A percentile compares a stretch with the other conserved stretches of the same genome.
phyloP scores from a whole-genome alignment of 2,113 vertebrate species.

The Leucoraja erinaceus region DNA sequence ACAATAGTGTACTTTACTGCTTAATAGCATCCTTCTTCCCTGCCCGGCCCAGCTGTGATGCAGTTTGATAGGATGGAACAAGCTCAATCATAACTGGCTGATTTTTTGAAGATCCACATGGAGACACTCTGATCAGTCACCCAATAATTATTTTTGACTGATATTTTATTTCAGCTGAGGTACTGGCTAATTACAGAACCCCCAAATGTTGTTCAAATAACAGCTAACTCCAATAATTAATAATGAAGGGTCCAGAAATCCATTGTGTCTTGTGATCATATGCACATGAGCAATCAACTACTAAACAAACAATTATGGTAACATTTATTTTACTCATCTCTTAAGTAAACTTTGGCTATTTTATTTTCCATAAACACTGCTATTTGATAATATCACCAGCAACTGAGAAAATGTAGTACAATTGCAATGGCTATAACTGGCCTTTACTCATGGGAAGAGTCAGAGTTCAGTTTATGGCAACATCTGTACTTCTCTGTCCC shows the following conservation, averaged over 20 bases:
- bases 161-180: neutral
- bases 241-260: neutral
- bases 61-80: neutral
- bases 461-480: too few relatives aligned
- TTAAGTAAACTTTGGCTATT: neutral
- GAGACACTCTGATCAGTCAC: neutral
- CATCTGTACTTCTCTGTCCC: neutral
- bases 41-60: neutral
- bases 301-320: neutral
- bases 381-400: neutral
- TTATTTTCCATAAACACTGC: neutral
- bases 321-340: neutral
- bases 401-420: too few relatives aligned
- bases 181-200: neutral
- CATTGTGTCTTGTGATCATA: neutral
- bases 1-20: neutral
- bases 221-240: too few relatives aligned
- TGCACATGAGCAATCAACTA: too few relatives aligned
- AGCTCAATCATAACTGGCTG: neutral
- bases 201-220: neutral
- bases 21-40: neutral
- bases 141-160: neutral
- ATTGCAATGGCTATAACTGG: too few relatives aligned
- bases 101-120: neutral
- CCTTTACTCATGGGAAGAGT: too few relatives aligned